These are phyloP conservation scores for Drosophila erecta DNA, from an alignment of 1,140 invertebrate species.

Conservation along the genomic window DNA sequence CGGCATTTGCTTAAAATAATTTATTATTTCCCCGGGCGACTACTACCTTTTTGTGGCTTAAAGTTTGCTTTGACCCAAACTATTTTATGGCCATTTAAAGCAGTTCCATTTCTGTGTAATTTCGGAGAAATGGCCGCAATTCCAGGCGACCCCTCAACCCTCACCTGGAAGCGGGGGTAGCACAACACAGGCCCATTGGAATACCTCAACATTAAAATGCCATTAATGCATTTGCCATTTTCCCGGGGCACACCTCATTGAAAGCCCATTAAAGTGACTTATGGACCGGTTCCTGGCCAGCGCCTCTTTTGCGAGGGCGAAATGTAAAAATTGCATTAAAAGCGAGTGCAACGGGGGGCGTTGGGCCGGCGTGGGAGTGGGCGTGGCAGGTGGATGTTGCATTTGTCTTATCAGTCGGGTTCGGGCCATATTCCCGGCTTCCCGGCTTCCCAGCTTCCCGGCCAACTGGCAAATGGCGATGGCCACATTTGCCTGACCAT, in stretches of 20 bases:
- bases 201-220: conserved; percentile 82
- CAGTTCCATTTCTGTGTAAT: conserved; percentile 51
- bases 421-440: conserved; percentile 15
- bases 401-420: conserved; percentile 76
- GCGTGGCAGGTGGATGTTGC: conserved; percentile 54
- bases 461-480: conserved; percentile 48
- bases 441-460: not conserved
- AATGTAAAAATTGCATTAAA: conserved; percentile 81
- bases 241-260: conserved; percentile 68
- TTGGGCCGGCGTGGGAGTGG: conserved; percentile 7
- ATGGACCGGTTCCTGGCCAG: conserved; percentile 55
- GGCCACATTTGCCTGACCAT: conserved; percentile 75
- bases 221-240: conserved; percentile 74
- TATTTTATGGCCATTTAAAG: conserved; percentile 64
- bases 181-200: conserved; percentile 21
- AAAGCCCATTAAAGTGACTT: conserved; percentile 83
- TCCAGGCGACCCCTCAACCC: conserved; percentile 16
- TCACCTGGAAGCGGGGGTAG: conserved; percentile 20
- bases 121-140: conserved; percentile 59
- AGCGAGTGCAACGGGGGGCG: conserved; percentile 26
- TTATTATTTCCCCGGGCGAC: conserved; percentile 71
- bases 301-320: conserved; percentile 25
- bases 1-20: conserved; percentile 76
- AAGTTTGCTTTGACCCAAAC: conserved; percentile 66
- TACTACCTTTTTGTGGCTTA: conserved; percentile 68